Evolutionary conservation across 2,797 vertebrate species (phyloP), one percentile per base, ranked within the genome.

Genomic region (Coreius guichenoti): DNA sequence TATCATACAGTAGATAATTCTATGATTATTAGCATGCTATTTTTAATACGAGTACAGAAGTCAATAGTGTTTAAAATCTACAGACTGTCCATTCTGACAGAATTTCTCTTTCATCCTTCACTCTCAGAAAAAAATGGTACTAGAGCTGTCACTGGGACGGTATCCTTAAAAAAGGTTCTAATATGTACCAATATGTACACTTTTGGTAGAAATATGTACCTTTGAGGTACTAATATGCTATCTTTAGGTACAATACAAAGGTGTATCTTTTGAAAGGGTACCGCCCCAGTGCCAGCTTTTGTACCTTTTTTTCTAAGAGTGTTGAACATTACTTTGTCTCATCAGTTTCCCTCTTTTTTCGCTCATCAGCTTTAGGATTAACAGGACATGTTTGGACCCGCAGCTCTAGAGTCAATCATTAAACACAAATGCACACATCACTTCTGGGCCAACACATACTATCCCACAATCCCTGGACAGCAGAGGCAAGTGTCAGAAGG

Each of bases 321-420:
- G 43, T 16, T 82, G 80, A 54, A 23, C 58, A 58, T 74, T 29
- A 58, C 26, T 79, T 68, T 78, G 31, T 43, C 21, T 61, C 1
- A 21, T 45, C 26, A 11, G 9, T 33, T 16, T 69, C 61, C 16
- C 13, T 80, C 8, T 68, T 75, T 49, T 85, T 76, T 47, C 31
- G 17, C 74, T 81, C 69, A 49, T 83, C 47, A 72, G 54, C 73
- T 90, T 90, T 84, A 43, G 31, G 13, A 88, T 91, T 89, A 90
- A 83, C 84, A 81, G 72, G 23, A 68, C 47, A 43, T 61, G 81
- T 67, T 78, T 88, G 43, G 80, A 79, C 69, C 82, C 11, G 74
- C 39, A 87, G 79, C 49, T 84, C 11, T 26, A 47, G 45, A 77
- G 77, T 90, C 58, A 90, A 91, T 91, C 69, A 92, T 91, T 92